Conservation (phyloP, 2,113 vertebrate species). For the Anoura caudifer region DNA sequence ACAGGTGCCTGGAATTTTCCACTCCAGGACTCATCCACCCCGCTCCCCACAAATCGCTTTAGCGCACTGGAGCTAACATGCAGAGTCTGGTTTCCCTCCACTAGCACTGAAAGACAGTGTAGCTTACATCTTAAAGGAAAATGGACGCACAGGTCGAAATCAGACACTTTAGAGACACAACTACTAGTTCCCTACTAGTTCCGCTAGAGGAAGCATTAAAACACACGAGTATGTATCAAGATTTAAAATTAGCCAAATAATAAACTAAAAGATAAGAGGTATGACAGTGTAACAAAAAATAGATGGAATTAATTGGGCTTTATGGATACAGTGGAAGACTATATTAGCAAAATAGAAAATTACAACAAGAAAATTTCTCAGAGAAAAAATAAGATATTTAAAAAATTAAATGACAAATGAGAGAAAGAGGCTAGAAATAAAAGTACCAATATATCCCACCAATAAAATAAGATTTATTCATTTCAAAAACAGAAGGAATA, state of each 20-base stretch:
- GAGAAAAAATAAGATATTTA: not conserved
- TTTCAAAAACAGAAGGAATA: not conserved
- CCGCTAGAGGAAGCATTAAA: not conserved
- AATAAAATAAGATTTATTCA: not conserved
- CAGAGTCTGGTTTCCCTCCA: not conserved
- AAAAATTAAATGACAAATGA: not conserved
- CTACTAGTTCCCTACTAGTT: not conserved
- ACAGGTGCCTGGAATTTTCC: not conserved
- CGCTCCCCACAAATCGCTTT: not conserved
- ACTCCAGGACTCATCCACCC: not conserved
- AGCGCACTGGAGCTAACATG: not conserved
- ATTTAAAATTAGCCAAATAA: not conserved
- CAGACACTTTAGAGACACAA: not conserved
- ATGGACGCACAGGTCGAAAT: not conserved
- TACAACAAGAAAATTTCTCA: not conserved
- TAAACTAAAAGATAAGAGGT: not conserved
- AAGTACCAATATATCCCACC: not conserved
- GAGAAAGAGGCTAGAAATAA: not conserved
- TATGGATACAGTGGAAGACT: not conserved
- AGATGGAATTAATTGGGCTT: not conserved
- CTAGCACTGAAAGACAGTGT: not conserved
- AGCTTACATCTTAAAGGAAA: not conserved
- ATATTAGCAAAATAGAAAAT: not conserved
- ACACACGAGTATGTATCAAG: not conserved
- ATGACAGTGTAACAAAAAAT: not conserved